Evolutionary conservation across 2,797 vertebrate species (phyloP).

Genomic region (Tragopan temminckii): DNA sequence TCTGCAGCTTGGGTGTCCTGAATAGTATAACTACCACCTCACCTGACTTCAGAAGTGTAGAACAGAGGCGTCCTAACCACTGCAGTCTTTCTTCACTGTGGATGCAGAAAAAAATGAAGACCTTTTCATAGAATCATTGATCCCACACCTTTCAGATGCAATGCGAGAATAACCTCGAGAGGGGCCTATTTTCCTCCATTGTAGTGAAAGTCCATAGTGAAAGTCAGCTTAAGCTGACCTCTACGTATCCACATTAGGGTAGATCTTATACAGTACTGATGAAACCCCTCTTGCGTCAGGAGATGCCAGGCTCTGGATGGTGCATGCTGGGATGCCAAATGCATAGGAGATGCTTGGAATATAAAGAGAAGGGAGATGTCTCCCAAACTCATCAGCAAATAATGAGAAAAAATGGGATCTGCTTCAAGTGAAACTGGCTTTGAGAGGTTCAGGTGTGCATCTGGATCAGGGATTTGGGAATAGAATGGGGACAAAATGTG

Average conservation of each 20-base stretch:
- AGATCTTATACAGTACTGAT: not conserved
- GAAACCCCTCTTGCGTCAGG: not conserved
- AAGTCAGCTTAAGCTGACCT: not conserved
- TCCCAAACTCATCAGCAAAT: not conserved
- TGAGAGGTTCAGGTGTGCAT: not conserved
- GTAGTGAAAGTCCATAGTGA: constrained; percentile 14
- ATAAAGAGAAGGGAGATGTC: not conserved
- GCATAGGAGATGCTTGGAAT: not conserved
- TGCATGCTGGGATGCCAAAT: not conserved
- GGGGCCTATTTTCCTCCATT: constrained; percentile 50
- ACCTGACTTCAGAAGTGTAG: not conserved
- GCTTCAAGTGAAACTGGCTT: not conserved
- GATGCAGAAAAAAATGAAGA: not conserved
- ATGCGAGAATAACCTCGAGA: constrained; percentile 47
- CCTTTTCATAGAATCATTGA: not conserved
- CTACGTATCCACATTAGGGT: not conserved
- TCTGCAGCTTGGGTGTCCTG: not conserved
- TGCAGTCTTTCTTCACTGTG: not conserved
- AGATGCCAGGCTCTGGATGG: not conserved
- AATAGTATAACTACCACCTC: not conserved
- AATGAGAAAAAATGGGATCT: not conserved
- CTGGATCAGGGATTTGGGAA: not conserved
- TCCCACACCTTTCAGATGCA: not conserved
- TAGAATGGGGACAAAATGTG: not conserved
- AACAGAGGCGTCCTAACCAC: not conserved